These are phyloP conservation scores for Corapipo altera DNA, from an alignment of 2,113 vertebrate species.

Conservation along the genomic window DNA sequence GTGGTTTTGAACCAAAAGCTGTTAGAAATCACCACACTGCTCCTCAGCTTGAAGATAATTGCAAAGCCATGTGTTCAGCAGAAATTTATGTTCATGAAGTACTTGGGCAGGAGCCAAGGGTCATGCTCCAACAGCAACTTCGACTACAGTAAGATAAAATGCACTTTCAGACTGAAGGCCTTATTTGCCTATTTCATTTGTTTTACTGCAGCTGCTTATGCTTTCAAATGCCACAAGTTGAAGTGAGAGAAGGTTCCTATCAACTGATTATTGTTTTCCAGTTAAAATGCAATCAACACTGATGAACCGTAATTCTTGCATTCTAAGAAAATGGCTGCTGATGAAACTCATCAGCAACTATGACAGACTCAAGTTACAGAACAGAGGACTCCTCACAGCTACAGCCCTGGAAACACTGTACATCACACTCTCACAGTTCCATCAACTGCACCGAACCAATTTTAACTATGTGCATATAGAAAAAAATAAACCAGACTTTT, in stretches of 20 bases:
- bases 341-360: background rate
- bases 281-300: background rate
- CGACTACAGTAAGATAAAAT: background rate
- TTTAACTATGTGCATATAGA: accelerated
- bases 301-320: background rate
- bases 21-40: background rate
- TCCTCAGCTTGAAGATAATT: background rate
- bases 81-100: background rate
- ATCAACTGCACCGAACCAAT: background rate
- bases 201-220: background rate
- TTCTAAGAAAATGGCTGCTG: background rate
- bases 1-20: background rate
- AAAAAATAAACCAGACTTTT: background rate
- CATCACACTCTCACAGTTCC: accelerated
- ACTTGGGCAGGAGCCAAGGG: background rate
- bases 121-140: background rate
- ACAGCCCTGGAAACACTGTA: background rate
- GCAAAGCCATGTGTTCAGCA: no score
- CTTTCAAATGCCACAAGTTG: background rate
- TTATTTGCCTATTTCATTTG: background rate
- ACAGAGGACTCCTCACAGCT: background rate
- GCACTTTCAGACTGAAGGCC: background rate
- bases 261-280: background rate
- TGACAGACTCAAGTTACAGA: background rate
- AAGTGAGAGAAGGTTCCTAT: background rate